Evolutionary conservation across 2,888 invertebrate species (phyloP).

Genomic region (Quadroppia sp.): DNA sequence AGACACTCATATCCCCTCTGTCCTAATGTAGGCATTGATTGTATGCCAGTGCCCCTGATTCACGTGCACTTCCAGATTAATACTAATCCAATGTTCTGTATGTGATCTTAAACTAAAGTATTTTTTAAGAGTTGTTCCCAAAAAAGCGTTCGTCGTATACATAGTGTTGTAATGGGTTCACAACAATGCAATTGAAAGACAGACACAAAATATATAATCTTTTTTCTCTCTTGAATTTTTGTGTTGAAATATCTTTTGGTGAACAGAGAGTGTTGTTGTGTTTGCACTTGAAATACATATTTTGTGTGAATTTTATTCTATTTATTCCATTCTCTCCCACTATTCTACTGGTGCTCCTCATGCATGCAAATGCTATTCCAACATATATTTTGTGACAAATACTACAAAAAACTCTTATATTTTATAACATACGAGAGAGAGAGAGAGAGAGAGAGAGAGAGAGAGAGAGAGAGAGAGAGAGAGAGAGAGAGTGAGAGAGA

Average conservation of each 20-base stretch:
- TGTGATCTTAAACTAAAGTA: constrained; percentile 31
- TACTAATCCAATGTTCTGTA: constrained; percentile 12
- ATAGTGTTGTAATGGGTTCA: no score
- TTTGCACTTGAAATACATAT: constrained; percentile 4
- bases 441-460: no score
- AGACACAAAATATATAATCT: no score
- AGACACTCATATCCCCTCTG: constrained; percentile 14
- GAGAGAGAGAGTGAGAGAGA: no score
- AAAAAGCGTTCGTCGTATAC: neutral
- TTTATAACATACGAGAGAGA: no score
- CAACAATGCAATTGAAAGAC: no score
- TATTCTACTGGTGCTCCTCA: neutral
- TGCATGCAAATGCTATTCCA: constrained; percentile 29
- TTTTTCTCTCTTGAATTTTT: no score
- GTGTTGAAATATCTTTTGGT: neutral
- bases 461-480: no score
- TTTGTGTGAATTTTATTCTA: constrained; percentile 14
- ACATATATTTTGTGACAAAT: constrained; percentile 8
- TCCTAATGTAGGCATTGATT: neutral
- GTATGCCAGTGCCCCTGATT: constrained; percentile 3
- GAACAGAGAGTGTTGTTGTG: neutral
- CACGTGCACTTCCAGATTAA: constrained; percentile 31
- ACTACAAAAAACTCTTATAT: constrained; percentile 19
- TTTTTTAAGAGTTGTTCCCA: constrained; percentile 20
- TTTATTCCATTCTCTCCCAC: no score